A percentile compares a stretch with the other conserved stretches of the same genome.
These are phyloP conservation scores for Crotalus helleri DNA, from an alignment of 2,113 vertebrate genomes.

Conservation along the genomic window DNA sequence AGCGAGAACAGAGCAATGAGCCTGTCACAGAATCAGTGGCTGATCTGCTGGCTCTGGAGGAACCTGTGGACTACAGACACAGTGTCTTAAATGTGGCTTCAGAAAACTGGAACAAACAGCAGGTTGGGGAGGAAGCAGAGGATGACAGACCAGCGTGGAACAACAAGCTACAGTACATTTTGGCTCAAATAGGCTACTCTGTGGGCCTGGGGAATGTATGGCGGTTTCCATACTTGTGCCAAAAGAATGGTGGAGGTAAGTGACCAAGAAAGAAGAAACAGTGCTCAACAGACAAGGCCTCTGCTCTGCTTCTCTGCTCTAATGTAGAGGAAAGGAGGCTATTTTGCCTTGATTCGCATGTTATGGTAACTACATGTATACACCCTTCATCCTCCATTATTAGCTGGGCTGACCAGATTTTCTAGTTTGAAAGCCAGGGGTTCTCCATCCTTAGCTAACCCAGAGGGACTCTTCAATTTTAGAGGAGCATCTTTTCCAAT, in stretches of 20 bases:
- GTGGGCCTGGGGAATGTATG: conserved; percentile 97
- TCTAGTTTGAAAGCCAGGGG: neutral
- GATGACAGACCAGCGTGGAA: conserved; percentile 97
- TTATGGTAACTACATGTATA: neutral
- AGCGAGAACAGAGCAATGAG: conserved; percentile 91
- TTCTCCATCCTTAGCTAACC: too few species aligned
- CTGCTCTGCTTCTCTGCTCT: neutral
- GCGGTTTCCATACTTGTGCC: conserved; percentile 98
- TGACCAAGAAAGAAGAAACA: neutral
- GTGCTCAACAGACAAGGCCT: neutral
- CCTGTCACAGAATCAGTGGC: conserved; percentile 97
- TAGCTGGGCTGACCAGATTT: neutral
- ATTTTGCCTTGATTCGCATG: neutral
- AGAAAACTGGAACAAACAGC: conserved; percentile 74
- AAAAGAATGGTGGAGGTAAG: conserved; percentile 98
- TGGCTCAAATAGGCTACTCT: conserved; percentile 96
- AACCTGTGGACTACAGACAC: conserved; percentile 94
- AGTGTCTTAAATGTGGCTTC: conserved; percentile 87
- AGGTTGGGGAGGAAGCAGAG: conserved; percentile 75
- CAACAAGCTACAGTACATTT: conserved; percentile 96
- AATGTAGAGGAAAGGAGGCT: neutral
- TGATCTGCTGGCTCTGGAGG: conserved; percentile 91
- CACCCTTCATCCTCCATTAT: neutral
- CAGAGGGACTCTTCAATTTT: neutral
- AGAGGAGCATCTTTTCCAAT: neutral